Evolutionary conservation across 2,797 vertebrate species (phyloP), one percentile per base, ranked within the genome.

Genomic region (Brotogeris chrysoptera): DNA sequence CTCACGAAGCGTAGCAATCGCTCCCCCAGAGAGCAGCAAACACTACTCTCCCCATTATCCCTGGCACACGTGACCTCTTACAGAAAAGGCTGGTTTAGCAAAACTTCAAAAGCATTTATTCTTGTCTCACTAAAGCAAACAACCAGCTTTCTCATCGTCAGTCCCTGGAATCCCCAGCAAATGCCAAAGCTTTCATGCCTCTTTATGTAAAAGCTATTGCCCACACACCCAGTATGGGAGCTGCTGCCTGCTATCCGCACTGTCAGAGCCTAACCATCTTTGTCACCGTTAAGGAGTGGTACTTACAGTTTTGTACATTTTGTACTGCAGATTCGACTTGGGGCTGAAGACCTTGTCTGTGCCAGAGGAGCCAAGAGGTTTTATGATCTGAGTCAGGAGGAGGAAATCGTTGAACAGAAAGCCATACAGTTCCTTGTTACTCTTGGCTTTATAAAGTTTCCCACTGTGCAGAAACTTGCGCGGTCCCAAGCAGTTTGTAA

Each of bases 341-440:
- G 99, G 98, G 93, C 99, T 99, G 98, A 99, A 99, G 93, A 99
- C 99, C 96, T 99, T 99, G 98, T 99, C 99, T 0, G 98, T 98
- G 49, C 99, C 98, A 0, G 99, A 99, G 8, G 97, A 99, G 90
- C 99, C 99, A 94, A 99, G 97, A 53, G 99, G 99, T 97, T 99
- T 99, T 86, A 98, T 99, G 91, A 99, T 98, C 97, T 99, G 99
- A 17, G 99, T 99, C 86, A 99, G 98, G 96, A 99, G 98, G 94
- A 99, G 99, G 98, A 99, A 99, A 98, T 99, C 99, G 11, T 99
- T 99, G 98, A 99, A 99, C 85, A 99, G 98, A 98, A 99, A 99
- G 84, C 99, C 99, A 7, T 99, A 99, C 50, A 99, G 98, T 95
- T 99, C 99, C 96, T 99, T 99, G 98, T 98, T 99, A 97, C 99